Evolutionary conservation across 2,888 invertebrate genomes (phyloP), one percentile per base, ranked within the genome.

Genomic region (Drosophila paracracens): DNA sequence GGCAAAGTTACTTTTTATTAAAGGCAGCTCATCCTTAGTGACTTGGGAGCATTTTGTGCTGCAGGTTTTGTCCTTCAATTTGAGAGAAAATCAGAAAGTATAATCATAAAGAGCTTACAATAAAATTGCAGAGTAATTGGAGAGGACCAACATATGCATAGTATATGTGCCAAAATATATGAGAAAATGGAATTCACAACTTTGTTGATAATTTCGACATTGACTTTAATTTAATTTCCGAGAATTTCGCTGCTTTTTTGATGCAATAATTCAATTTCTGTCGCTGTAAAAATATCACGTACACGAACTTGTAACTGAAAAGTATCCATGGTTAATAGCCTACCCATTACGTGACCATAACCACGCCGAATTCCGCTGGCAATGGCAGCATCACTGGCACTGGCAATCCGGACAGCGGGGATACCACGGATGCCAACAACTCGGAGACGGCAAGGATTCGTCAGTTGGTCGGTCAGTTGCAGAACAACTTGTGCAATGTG

Each of bases 401-500:
- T 57, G 56, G 56, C 50, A 86, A 78, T 59, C 70, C 86, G n/a
- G 83, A 81, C 8, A 56, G 50, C 10, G 76, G 81, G 13, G 92
- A 93, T 64, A 92, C 91, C 40, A 92, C 92, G 53, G 93, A 93
- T 73, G 91, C 92, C 56, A 88, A 88, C 60, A 88, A 89, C 36
- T 85, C 92, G 63, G 92, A 93, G 54, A 83, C 92, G 67, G 92
- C 92, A 18, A 95, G 96, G 88, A 95, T 97, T 46, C 96, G 95
- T n/a, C 96, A 95, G 83, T 93, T 97, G 54, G 96, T 96, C n/a
- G 96, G 96, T 38, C 95, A 96, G 82, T 94, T 97, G 70, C 96
- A 96, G 91, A 96, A 95, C 87, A 97, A 97, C 93, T 94, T 97
- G 48, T 96, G 97, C 88, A 97, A 97, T 92, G 97, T 97, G 86